These are phyloP conservation scores for Sparus aurata DNA, from an alignment of 2,797 vertebrate genomes.

Conservation along the genomic window DNA sequence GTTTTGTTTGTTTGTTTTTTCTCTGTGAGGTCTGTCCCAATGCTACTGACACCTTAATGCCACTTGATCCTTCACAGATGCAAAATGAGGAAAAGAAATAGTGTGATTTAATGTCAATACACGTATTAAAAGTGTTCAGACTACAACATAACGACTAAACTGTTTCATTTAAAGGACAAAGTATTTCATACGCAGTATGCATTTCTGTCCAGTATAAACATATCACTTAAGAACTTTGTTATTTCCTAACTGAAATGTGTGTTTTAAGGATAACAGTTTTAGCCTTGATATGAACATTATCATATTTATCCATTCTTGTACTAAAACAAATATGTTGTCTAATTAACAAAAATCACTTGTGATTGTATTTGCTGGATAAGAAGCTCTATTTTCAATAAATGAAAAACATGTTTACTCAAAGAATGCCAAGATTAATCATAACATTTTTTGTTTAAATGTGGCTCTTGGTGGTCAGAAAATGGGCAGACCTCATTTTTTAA, in stretches of 20 bases:
- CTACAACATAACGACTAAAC: conserved; percentile 41
- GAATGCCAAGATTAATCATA: conserved; percentile 48
- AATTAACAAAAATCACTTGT: conserved; percentile 39
- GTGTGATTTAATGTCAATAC: conserved; percentile 73
- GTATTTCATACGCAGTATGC: conserved; percentile 49
- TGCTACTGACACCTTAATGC: conserved; percentile 81
- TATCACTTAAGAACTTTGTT: conserved; percentile 45
- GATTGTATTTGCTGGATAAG: conserved; percentile 70
- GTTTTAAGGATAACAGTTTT: conserved; percentile 62
- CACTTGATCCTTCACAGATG: conserved; percentile 58
- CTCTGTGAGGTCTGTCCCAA: conserved; percentile 84
- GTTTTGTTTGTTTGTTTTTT: conserved; percentile 76
- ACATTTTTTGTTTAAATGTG: conserved; percentile 50
- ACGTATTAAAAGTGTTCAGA: conserved; percentile 68
- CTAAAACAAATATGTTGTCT: conserved; percentile 52
- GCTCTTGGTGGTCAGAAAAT: conserved; percentile 72
- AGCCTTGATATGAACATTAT: conserved; percentile 44
- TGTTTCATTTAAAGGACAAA: conserved; percentile 60
- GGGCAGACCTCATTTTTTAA: conserved; percentile 71
- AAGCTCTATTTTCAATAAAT: conserved; percentile 80
- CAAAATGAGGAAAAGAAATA: conserved; percentile 56
- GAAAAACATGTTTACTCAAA: conserved; percentile 71
- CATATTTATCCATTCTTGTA: conserved; percentile 52
- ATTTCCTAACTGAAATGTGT: conserved; percentile 49
- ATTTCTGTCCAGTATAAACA: conserved; percentile 60